Conservation (phyloP, 2,888 invertebrate species). For the Acronicta leporina region DNA sequence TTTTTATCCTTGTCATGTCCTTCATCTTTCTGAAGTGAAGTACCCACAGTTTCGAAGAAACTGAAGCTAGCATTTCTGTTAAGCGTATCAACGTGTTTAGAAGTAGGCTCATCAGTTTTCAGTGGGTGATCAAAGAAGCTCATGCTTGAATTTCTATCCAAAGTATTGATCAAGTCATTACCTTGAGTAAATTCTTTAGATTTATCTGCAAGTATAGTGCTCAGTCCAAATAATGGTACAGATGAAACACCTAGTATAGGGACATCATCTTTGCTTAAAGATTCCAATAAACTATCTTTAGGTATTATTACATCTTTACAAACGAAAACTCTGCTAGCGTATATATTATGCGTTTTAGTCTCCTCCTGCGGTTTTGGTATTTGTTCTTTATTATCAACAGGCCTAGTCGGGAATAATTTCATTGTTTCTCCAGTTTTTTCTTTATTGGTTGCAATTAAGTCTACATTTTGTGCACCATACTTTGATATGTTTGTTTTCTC, state of each 20-base stretch:
- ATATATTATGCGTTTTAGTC: constrained; percentile 28
- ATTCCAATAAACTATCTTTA: constrained; percentile 52
- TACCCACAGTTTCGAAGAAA: constrained; percentile 59
- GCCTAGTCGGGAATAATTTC: constrained; percentile 6
- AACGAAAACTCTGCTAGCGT: constrained; percentile 25
- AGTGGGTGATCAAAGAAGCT: constrained; percentile 57
- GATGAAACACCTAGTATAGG: constrained; percentile 62
- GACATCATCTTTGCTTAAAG: constrained; percentile 54
- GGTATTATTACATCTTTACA: constrained; percentile 1
- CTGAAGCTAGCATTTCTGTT: constrained; percentile 52
- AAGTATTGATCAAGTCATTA: constrained; percentile 37
- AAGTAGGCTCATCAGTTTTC: constrained; percentile 24
- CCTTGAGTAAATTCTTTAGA: constrained; percentile 52
- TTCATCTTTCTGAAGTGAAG: constrained; percentile 36
- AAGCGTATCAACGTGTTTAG: constrained; percentile 29
- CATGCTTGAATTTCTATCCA: constrained; percentile 49
- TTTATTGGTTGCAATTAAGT: constrained; percentile 17
- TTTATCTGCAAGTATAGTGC: constrained; percentile 63
- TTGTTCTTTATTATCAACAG: constrained; percentile 27
- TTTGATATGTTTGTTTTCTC: constrained; percentile 15
- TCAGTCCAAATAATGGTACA: constrained; percentile 66
- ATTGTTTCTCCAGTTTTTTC: constrained; percentile 11
- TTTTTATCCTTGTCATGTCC: constrained; percentile 6
- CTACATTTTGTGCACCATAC: constrained; percentile 17
- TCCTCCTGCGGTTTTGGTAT: constrained; percentile 17